Evolutionary conservation across 2,888 invertebrate species (phyloP).

Genomic region (Melipona beecheii): DNA sequence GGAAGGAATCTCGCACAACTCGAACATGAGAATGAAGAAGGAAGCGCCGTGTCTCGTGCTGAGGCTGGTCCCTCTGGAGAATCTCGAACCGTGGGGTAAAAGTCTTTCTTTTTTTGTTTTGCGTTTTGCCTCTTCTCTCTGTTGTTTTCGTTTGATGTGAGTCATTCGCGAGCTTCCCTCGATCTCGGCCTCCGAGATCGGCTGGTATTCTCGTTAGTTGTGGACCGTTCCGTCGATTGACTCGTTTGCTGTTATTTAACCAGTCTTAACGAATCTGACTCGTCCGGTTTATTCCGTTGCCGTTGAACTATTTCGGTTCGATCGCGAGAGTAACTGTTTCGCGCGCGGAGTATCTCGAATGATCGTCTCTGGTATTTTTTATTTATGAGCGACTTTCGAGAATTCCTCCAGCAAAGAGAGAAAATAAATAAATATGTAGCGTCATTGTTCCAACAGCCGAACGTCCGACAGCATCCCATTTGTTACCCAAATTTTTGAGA

Average conservation of each 20-base stretch:
- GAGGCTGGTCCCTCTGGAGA: slow-evolving; percentile 86
- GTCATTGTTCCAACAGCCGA: neutral
- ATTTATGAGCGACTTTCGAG: neutral
- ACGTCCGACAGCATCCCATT: neutral
- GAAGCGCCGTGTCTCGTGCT: slow-evolving; percentile 88
- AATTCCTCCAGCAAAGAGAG: too few species aligned
- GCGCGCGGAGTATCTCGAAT: neutral
- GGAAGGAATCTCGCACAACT: slow-evolving; percentile 51
- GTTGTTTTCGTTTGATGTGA: slow-evolving; percentile 3
- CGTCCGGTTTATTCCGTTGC: neutral
- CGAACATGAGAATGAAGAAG: slow-evolving; percentile 88
- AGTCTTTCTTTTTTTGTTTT: neutral
- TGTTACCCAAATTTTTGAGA: neutral
- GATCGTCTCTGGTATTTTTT: neutral
- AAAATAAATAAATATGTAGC: neutral
- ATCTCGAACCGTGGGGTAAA: slow-evolving; percentile 79
- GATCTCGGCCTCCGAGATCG: neutral
- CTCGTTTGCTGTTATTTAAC: too few species aligned
- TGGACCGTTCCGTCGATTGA: neutral
- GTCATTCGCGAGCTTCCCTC: neutral
- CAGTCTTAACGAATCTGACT: neutral
- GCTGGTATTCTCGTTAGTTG: neutral
- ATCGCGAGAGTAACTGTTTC: neutral
- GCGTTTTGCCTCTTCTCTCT: neutral
- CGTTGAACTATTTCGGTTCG: rapidly evolving